Conservation (phyloP, 1,140 invertebrate genomes). For the Phymastichus coffea region DNA sequence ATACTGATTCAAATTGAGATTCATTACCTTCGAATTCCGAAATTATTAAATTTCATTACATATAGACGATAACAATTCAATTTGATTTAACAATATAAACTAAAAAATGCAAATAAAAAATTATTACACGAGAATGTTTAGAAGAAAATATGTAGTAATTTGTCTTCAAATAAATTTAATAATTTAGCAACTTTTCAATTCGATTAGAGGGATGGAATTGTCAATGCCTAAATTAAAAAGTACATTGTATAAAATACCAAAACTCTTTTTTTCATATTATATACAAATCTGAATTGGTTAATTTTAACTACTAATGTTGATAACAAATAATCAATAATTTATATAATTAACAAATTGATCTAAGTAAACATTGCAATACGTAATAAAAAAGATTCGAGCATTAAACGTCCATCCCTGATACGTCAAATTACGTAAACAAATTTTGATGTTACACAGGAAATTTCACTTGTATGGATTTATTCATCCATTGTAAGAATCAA, state of each 20-base stretch:
- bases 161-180: too few relatives aligned
- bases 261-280: neutral
- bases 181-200: too few relatives aligned
- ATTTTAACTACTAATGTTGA: too few relatives aligned
- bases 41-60: too few relatives aligned
- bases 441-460: neutral
- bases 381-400: neutral
- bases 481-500: neutral
- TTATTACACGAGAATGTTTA: too few relatives aligned
- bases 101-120: too few relatives aligned
- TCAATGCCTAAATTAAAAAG: neutral
- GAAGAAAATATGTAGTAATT: too few relatives aligned
- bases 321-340: constrained; percentile 8
- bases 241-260: neutral
- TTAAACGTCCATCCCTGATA: neutral
- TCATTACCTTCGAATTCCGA: too few relatives aligned
- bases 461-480: neutral
- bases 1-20: neutral
- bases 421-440: too few relatives aligned
- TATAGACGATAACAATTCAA: too few relatives aligned
- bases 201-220: neutral
- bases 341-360: constrained; percentile 11
- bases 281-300: neutral
- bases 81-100: too few relatives aligned
- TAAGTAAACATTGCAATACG: constrained; percentile 10